A percentile compares a stretch with the other conserved stretches of the same genome.
phyloP scores from a whole-genome alignment of 2,797 vertebrate species.

The Muscicapa striata region DNA sequence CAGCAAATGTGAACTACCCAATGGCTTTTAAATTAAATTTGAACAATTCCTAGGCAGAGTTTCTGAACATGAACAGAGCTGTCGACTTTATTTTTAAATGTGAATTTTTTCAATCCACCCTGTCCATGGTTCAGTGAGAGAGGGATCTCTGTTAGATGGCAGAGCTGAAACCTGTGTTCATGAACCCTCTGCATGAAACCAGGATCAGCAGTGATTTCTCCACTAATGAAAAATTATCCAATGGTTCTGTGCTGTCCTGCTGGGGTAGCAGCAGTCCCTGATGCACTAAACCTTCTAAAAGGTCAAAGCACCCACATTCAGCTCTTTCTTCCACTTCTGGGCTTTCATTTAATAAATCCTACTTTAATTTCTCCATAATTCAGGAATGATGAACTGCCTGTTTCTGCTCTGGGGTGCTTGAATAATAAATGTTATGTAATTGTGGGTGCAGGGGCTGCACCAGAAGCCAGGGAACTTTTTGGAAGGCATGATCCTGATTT shows the following conservation, averaged over 20 bases:
- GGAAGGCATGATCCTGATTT: slow-evolving; percentile 55
- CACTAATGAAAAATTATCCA: background rate
- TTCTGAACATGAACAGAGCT: background rate
- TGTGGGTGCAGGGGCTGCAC: background rate
- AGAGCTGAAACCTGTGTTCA: background rate
- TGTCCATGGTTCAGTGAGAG: slow-evolving; percentile 32
- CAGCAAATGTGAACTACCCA: background rate
- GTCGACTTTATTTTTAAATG: background rate
- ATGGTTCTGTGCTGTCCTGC: background rate
- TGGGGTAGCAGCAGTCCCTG: background rate
- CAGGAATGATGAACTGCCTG: background rate
- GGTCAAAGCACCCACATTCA: background rate
- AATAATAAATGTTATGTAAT: background rate
- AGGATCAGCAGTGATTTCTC: background rate
- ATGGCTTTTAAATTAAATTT: background rate
- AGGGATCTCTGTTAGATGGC: background rate
- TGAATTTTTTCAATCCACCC: slow-evolving; percentile 35
- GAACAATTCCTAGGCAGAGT: background rate
- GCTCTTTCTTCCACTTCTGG: background rate
- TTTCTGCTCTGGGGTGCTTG: background rate
- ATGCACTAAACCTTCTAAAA: background rate
- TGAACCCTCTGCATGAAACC: slow-evolving; percentile 20
- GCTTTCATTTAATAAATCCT: background rate
- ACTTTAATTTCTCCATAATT: background rate
- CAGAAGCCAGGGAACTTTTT: background rate